Conservation (phyloP, 2,113 vertebrate species). For the Nothobranchius kuhntae region DNA sequence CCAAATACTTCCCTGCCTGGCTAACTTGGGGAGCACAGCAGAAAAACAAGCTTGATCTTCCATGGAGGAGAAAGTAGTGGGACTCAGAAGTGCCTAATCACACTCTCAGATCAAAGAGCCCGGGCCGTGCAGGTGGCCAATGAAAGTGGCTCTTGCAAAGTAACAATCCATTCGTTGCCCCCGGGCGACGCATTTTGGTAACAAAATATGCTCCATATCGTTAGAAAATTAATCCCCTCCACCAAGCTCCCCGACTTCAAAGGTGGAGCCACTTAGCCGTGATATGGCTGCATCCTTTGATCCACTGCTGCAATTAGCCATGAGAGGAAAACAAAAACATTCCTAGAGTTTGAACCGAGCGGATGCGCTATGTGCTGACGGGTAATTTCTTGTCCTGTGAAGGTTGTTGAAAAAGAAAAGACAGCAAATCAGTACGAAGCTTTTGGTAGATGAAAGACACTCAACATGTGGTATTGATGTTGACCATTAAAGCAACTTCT, state of each 20-base stretch:
- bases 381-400: conserved; percentile 51
- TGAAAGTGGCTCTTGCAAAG: conserved; percentile 74
- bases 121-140: conserved; percentile 65
- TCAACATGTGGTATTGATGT: conserved; percentile 48
- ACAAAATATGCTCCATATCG: conserved; percentile 76
- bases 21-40: conserved; percentile 77
- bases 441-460: conserved; percentile 61
- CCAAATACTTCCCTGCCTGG: conserved; percentile 79
- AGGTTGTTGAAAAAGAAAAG: conserved; percentile 61
- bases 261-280: conserved; percentile 61
- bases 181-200: conserved; percentile 53
- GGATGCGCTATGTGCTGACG: conserved; percentile 51
- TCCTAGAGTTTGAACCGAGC: conserved; percentile 59
- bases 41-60: conserved; percentile 75
- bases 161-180: conserved; percentile 77
- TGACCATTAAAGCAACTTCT: conserved; percentile 45
- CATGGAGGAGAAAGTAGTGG: conserved; percentile 69
- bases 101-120: conserved; percentile 74
- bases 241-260: conserved; percentile 71
- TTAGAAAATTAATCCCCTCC: conserved; percentile 75
- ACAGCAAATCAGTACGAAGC: conserved; percentile 57
- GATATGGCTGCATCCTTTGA: conserved; percentile 70
- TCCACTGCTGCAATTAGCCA: conserved; percentile 73
- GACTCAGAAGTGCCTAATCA: conserved; percentile 71
- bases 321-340: conserved; percentile 74